A percentile compares a stretch with the other conserved stretches of the same genome.
Evolutionary conservation across 2,113 vertebrate species (phyloP).

Genomic region (Tragelaphus strepsiceros): DNA sequence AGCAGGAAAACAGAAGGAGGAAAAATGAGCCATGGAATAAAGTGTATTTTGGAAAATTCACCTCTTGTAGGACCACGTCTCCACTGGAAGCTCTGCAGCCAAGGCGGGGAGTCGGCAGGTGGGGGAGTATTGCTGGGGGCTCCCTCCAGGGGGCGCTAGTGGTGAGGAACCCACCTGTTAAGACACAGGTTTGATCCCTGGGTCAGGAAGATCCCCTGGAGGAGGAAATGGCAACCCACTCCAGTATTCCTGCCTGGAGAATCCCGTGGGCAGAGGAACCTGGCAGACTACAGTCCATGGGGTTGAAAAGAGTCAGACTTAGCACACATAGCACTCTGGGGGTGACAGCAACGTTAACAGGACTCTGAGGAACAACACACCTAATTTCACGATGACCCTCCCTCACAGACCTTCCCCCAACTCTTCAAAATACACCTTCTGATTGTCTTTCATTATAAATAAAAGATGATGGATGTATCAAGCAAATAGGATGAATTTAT

Average conservation of each 20-base stretch:
- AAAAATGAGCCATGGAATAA: background rate
- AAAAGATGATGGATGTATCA: background rate
- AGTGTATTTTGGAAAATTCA: background rate
- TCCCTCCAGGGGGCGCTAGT: background rate
- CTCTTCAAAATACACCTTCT: background rate
- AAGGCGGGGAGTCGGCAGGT: rapidly evolving
- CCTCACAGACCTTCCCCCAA: background rate
- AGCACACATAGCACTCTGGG: background rate
- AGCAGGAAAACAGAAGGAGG: background rate
- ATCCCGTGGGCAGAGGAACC: background rate
- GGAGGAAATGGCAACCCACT: background rate
- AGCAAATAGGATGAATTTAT: background rate
- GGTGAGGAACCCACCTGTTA: background rate
- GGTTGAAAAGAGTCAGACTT: background rate
- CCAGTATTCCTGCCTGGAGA: background rate
- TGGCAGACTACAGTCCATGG: background rate
- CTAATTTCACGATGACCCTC: background rate
- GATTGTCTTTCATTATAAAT: background rate
- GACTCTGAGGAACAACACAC: background rate
- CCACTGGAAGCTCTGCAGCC: too few species aligned
- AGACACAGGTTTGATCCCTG: background rate
- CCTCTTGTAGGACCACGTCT: background rate
- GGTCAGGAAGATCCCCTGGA: background rate
- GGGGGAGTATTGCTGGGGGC: rapidly evolving
- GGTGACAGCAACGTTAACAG: background rate